A percentile compares a stretch with the other conserved stretches of the same genome.
These are phyloP conservation scores for Ciona savignyi DNA, from an alignment of 23 tunicate species.

Conservation along the genomic window DNA sequence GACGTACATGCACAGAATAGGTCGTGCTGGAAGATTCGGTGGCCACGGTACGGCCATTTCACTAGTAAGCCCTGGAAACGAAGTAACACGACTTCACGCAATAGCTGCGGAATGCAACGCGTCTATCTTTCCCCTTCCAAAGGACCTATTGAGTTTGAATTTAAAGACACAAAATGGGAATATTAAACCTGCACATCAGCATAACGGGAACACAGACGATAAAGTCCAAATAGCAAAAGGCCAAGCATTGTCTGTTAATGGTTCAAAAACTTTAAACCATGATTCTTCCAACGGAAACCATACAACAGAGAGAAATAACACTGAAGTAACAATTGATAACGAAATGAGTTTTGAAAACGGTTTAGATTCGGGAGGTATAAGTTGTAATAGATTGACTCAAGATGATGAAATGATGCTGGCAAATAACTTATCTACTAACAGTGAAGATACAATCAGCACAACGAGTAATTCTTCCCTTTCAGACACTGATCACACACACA, in stretches of 20 bases:
- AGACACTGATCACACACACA: not conserved
- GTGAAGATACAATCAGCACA: not conserved
- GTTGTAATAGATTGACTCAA: not conserved
- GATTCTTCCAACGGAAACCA: not conserved
- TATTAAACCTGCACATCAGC: not conserved
- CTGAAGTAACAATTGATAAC: too few species aligned
- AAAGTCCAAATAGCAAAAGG: too few species aligned
- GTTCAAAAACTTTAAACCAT: not conserved
- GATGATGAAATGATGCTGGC: too few species aligned
- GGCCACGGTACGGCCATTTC: constrained; percentile 62
- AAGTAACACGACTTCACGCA: constrained; percentile 25
- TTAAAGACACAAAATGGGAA: not conserved
- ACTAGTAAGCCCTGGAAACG: constrained; percentile 31
- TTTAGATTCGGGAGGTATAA: too few species aligned
- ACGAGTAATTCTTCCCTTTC: not conserved
- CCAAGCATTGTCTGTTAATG: not conserved
- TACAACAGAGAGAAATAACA: not conserved
- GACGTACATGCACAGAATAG: constrained; percentile 91
- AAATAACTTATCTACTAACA: too few species aligned
- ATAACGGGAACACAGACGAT: not conserved
- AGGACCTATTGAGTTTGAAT: not conserved
- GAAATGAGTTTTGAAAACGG: too few species aligned
- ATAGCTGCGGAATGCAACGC: constrained; percentile 42
- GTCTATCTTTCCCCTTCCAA: not conserved
- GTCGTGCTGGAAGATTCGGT: constrained; percentile 89